These are phyloP conservation scores for Pterobdella sp. DNA, from an alignment of 2,888 invertebrate genomes.

Conservation along the genomic window DNA sequence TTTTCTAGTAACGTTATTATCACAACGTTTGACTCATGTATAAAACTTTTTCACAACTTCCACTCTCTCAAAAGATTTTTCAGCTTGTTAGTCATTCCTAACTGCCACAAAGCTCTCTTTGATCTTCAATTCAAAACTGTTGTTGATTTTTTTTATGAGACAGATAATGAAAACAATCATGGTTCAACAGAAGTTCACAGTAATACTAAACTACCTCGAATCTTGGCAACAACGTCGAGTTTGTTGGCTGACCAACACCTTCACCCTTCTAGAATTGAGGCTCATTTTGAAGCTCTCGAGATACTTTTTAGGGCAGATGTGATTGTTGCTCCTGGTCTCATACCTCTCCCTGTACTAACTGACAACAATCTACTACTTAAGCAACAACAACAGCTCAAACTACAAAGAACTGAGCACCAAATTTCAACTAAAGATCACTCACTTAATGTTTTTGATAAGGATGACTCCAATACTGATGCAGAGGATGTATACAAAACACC, in stretches of 20 bases:
- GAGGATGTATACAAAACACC: constrained; percentile 8
- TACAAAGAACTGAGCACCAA: not conserved
- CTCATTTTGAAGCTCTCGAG: constrained; percentile 10
- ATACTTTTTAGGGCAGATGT: constrained; percentile 10
- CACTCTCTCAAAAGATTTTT: not conserved
- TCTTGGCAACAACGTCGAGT: constrained; percentile 14
- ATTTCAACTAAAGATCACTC: too few relatives aligned
- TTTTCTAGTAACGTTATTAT: not conserved
- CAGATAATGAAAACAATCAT: not conserved
- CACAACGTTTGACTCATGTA: not conserved
- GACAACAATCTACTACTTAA: not conserved
- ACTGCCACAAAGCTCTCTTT: not conserved
- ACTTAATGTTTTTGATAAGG: too few relatives aligned
- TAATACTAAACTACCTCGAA: not conserved
- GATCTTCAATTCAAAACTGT: not conserved
- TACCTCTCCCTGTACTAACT: constrained; percentile 6
- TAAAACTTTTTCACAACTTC: not conserved
- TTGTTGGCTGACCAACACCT: constrained; percentile 19
- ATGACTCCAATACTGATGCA: too few relatives aligned
- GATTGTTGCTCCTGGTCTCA: constrained; percentile 21
- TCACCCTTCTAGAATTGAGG: constrained; percentile 1
- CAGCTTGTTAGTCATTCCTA: not conserved
- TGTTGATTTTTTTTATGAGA: not conserved
- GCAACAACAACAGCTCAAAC: not conserved
- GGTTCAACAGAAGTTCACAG: not conserved